Evolutionary conservation across 1,140 invertebrate species (phyloP).

Genomic region (Caenorhabditis brenneri): DNA sequence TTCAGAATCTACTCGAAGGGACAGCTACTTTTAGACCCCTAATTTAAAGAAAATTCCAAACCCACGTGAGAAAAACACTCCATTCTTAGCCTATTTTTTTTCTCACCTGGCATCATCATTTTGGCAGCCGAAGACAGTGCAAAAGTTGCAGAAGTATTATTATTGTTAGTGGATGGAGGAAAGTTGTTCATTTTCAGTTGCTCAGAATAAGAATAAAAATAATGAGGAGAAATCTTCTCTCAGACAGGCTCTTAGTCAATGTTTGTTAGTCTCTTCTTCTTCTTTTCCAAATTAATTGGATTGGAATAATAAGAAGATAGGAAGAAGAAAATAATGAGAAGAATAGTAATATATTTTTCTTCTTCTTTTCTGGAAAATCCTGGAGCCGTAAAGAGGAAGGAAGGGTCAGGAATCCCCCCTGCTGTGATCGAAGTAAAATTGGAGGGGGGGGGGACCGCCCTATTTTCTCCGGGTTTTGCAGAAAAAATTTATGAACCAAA

Average conservation of each 20-base stretch:
- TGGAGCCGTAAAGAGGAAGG: no score
- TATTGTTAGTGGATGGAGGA: not conserved
- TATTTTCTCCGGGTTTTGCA: not conserved
- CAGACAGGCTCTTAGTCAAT: not conserved
- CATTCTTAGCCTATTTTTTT: no score
- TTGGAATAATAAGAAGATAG: not conserved
- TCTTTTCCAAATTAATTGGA: constrained; percentile 3
- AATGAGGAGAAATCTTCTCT: not conserved
- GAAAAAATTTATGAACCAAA: constrained; percentile 6
- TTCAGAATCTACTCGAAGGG: no score
- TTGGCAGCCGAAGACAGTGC: not conserved
- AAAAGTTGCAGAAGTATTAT: not conserved
- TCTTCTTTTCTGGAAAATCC: no score
- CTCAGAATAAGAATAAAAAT: not conserved
- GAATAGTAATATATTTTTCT: no score
- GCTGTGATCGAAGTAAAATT: not conserved
- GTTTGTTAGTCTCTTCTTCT: not conserved
- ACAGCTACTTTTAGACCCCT: no score
- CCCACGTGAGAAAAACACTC: no score
- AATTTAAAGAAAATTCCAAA: no score
- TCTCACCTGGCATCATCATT: constrained; percentile 10
- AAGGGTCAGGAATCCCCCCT: no score
- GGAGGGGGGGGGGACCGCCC: not conserved
- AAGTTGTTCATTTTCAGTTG: not conserved
- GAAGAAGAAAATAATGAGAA: not conserved